These are phyloP conservation scores for Seriola rivoliana DNA, from an alignment of 2,113 vertebrate species.

Conservation along the genomic window DNA sequence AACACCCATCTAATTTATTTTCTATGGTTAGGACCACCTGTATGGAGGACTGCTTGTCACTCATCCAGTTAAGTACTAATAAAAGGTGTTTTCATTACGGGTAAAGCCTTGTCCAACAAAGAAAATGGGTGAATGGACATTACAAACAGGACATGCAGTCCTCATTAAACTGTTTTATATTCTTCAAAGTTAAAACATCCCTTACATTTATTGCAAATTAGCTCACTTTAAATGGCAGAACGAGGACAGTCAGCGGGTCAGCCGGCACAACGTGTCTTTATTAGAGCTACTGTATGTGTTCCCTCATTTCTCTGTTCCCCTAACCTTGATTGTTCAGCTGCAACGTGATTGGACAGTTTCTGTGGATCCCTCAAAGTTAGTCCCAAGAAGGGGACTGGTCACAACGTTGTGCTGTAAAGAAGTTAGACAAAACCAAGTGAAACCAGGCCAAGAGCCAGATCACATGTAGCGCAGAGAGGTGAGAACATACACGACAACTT, in stretches of 20 bases:
- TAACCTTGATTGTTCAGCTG: slow-evolving; percentile 54
- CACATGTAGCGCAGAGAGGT: neutral
- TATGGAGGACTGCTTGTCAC: slow-evolving; percentile 18
- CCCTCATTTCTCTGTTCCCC: slow-evolving; percentile 24
- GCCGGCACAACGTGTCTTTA: slow-evolving; percentile 15
- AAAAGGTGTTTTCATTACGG: neutral
- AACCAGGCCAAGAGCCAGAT: slow-evolving; percentile 33
- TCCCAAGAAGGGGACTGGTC: slow-evolving; percentile 15
- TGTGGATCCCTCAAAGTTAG: slow-evolving; percentile 28
- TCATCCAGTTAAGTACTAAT: slow-evolving; percentile 7
- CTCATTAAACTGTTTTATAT: slow-evolving; percentile 15
- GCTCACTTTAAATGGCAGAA: slow-evolving; percentile 43
- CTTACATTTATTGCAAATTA: slow-evolving; percentile 37
- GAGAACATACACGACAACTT: neutral
- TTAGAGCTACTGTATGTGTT: slow-evolving; percentile 12
- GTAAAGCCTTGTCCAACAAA: slow-evolving; percentile 1
- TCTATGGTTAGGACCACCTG: slow-evolving; percentile 2
- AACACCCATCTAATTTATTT: slow-evolving; percentile 10
- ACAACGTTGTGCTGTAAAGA: slow-evolving; percentile 19
- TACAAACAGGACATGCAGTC: neutral
- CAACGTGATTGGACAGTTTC: slow-evolving; percentile 39
- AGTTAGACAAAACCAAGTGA: slow-evolving; percentile 21
- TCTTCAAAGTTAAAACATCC: slow-evolving; percentile 10
- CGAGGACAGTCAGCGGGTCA: slow-evolving; percentile 37
- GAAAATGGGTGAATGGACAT: neutral